A percentile compares a stretch with the other conserved stretches of the same genome.
Conservation (phyloP, 2,797 vertebrate species). For the Oryzias dopingdopingensis region DNA sequence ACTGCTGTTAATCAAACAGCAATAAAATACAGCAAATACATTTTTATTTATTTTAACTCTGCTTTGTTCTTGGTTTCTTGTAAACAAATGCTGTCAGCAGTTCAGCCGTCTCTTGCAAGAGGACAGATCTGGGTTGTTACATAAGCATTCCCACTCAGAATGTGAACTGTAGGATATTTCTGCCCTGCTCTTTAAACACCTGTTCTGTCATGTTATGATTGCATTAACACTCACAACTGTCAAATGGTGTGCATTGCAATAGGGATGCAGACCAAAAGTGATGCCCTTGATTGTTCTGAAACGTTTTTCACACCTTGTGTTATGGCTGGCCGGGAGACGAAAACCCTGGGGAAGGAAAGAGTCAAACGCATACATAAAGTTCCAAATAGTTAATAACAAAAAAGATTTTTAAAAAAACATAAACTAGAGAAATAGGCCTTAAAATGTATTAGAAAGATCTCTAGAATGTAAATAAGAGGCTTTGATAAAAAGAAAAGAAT, state of each 20-base stretch:
- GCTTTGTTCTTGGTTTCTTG: neutral
- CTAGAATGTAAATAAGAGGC: too few relatives aligned
- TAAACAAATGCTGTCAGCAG: neutral
- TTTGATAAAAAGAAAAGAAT: too few relatives aligned
- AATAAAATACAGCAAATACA: too few relatives aligned
- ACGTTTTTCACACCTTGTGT: neutral
- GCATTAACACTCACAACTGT: slow-evolving; percentile 9
- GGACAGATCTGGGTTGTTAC: slow-evolving; percentile 13
- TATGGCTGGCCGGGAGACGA: too few relatives aligned
- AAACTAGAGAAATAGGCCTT: too few relatives aligned
- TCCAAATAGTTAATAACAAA: too few relatives aligned
- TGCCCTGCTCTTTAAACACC: slow-evolving; percentile 14
- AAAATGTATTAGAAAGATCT: too few relatives aligned
- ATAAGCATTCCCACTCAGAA: slow-evolving; percentile 9
- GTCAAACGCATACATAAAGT: too few relatives aligned
- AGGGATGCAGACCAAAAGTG: neutral
- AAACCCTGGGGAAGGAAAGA: too few relatives aligned
- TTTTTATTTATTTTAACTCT: neutral
- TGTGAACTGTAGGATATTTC: slow-evolving; percentile 14
- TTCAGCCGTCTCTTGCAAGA: neutral
- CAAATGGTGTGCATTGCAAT: slow-evolving; percentile 1
- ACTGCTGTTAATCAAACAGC: too few relatives aligned
- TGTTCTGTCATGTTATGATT: slow-evolving; percentile 8
- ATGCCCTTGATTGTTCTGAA: slow-evolving; percentile 10
- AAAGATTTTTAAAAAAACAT: too few relatives aligned